Evolutionary conservation across 35 echinoderm and acorn worm species (phyloP).

Genomic region (Patiria miniata): DNA sequence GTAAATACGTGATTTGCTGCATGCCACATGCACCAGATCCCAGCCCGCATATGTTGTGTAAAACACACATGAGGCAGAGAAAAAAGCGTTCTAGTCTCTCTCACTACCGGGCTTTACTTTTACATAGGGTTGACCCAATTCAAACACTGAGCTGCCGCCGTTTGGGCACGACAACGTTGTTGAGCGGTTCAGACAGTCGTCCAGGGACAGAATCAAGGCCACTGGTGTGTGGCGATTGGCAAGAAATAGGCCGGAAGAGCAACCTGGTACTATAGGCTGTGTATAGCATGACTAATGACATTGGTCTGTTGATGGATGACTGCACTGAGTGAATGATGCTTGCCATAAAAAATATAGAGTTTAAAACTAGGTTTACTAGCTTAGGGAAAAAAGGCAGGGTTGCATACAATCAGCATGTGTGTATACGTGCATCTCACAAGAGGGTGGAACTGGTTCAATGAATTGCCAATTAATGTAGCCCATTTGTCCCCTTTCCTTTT

Average conservation of each 20-base stretch:
- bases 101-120: background rate
- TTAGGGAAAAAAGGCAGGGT: background rate
- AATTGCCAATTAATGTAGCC: too few relatives aligned
- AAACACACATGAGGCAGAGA: background rate
- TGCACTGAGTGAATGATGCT: conserved; percentile 12
- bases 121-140: background rate
- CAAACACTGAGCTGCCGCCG: background rate
- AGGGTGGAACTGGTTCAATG: too few relatives aligned
- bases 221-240: background rate
- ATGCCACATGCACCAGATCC: background rate
- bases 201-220: background rate
- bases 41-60: background rate
- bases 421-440: background rate
- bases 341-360: background rate
- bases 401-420: background rate
- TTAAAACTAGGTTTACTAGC: background rate
- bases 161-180: background rate
- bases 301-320: conserved; percentile 18
- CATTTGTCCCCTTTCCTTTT: too few relatives aligned
- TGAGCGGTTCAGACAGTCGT: background rate
- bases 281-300: conserved; percentile 25
- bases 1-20: conserved; percentile 10
- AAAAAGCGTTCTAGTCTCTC: background rate
- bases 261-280: conserved; percentile 1
- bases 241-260: conserved; percentile 19